Base-by-base conservation (phyloP, 1,140 invertebrate genomes). In the Archivesica marissinica region DNA sequence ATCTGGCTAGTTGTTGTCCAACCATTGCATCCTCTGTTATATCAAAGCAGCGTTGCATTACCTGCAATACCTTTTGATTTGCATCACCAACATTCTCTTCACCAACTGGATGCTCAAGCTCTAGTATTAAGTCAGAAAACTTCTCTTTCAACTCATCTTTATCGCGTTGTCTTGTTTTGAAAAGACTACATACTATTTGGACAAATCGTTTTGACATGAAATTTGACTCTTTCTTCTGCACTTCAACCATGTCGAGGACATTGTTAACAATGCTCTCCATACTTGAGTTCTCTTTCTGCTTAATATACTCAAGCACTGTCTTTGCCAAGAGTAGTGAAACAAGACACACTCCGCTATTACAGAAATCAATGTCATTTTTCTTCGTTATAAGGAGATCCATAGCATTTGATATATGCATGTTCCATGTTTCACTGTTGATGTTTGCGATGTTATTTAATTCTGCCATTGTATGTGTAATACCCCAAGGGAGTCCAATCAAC, bases 1-100 rank as follows among this genome's bases (percentile, higher is more conserved):
- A 70, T 17, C 78, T 44, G 0, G 78, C 78, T 20, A 80, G 44
- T 44, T 80, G 78, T 56, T 80, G 78, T 7, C 78, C 78, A 39
- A 80, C 78, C 61, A 80, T 30, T 0, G 61, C n/a, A 23, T 80
- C 64, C 23, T 80, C 38, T 20, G 78, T 80, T 50, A 80, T 54
- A 9, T 33, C 44, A 68, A 80, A 68, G 70, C 78, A 80, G 11
- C 64, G n/a, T 11, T 33, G 3, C 47, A 80, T 70, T 39, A 25
- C 28, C 3, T 30, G 13, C 11, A 70, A 1, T 30, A 80, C 78
- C 9, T 33, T 52, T 33, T 38, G 3, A n/a, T 20, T 20, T n/a
- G 25, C 20, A 52, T 75, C 72, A 1, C 35, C 9, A 1, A 4
- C 25, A 70, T 28, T 70, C 15, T 52, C 44, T 7, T 11, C 3